These are phyloP conservation scores for Cynodonichthys magdalenae DNA, from an alignment of 2,797 vertebrate genomes.

Conservation along the genomic window DNA sequence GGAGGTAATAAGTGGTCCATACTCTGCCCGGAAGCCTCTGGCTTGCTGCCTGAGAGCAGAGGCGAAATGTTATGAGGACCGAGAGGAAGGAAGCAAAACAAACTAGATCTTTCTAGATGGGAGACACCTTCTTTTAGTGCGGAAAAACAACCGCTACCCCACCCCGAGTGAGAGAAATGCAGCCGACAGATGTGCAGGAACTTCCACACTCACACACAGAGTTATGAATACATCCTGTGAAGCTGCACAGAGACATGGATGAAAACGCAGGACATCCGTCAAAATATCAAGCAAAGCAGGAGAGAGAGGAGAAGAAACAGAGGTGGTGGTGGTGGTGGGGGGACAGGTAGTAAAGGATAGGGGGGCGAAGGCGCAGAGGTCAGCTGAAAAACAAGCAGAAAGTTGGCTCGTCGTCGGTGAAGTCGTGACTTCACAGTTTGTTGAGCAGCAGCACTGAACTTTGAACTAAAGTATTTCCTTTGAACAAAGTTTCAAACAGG, in stretches of 20 bases:
- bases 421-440: slow-evolving; percentile 3
- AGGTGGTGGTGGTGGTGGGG: not conserved
- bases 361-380: slow-evolving; percentile 46
- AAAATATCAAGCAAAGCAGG: slow-evolving; percentile 75
- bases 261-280: slow-evolving; percentile 84
- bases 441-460: slow-evolving; percentile 29
- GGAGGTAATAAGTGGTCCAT: slow-evolving; percentile 40
- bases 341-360: slow-evolving; percentile 6
- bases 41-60: slow-evolving; percentile 68
- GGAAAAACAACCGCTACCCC: slow-evolving; percentile 79
- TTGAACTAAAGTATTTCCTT: slow-evolving; percentile 51
- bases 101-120: slow-evolving; percentile 67
- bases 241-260: slow-evolving; percentile 71
- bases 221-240: slow-evolving; percentile 76
- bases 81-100: slow-evolving; percentile 76
- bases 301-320: slow-evolving; percentile 53
- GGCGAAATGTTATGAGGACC: slow-evolving; percentile 64
- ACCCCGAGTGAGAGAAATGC: slow-evolving; percentile 69
- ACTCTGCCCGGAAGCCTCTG: slow-evolving; percentile 63
- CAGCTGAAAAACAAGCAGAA: slow-evolving; percentile 78
- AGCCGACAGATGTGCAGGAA: slow-evolving; percentile 85
- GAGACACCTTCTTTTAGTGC: slow-evolving; percentile 74
- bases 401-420: slow-evolving; percentile 64
- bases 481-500: slow-evolving; percentile 51
- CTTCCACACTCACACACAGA: slow-evolving; percentile 49